Percentiles rank a stretch among this genome's conserved stretches.
phyloP scores from a whole-genome alignment of 2,113 vertebrate species.

The Cyprinodon variegatus region DNA sequence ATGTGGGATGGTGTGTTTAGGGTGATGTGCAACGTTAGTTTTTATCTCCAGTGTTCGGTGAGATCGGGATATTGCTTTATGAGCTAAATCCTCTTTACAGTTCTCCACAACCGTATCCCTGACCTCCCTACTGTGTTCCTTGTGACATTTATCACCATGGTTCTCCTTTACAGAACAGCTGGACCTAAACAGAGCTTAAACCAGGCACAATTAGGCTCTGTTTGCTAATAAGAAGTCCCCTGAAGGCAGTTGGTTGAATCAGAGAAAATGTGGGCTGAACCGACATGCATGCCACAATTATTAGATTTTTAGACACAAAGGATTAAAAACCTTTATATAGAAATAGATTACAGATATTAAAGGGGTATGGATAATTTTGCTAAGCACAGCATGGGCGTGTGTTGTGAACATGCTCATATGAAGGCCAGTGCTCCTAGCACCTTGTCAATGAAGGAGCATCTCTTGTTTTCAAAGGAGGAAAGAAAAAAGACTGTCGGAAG shows the following conservation, averaged over 20 bases:
- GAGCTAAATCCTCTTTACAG: too few relatives aligned
- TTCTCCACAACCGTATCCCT: neutral
- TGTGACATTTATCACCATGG: neutral
- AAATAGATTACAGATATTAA: too few relatives aligned
- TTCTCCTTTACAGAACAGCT: too few relatives aligned
- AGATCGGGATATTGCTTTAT: neutral
- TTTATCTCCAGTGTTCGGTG: neutral
- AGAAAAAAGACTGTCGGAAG: slow-evolving; percentile 65
- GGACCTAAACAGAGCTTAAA: neutral
- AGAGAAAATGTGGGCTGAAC: neutral
- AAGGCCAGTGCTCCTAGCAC: slow-evolving; percentile 68
- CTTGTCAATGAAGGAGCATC: slow-evolving; percentile 77
- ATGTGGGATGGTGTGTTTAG: neutral
- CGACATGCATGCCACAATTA: neutral
- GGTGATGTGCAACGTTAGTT: neutral
- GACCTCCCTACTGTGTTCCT: neutral
- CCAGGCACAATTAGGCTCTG: neutral
- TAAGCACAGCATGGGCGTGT: slow-evolving; percentile 47
- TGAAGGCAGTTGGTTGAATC: neutral
- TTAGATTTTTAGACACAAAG: neutral
- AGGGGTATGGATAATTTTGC: neutral
- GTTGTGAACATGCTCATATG: slow-evolving; percentile 72
- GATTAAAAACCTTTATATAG: too few relatives aligned
- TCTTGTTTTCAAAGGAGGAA: slow-evolving; percentile 68
- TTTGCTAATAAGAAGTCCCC: neutral